Percentiles rank a stretch among this genome's conserved stretches.
Evolutionary conservation across 2,888 invertebrate genomes (phyloP).

Genomic region (Amiota communis): DNA sequence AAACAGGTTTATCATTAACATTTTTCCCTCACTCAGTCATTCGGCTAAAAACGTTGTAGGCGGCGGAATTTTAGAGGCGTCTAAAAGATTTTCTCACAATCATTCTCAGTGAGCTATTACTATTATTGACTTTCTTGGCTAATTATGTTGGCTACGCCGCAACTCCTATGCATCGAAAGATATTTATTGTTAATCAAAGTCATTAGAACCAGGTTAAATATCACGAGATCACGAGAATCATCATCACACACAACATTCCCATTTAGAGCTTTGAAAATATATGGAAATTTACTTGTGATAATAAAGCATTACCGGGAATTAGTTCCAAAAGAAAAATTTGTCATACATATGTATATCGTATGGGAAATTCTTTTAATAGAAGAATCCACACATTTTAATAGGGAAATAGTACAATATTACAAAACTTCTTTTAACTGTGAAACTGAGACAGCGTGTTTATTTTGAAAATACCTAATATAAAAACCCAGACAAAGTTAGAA

Average conservation of each 20-base stretch:
- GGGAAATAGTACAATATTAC: no score
- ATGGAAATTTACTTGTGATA: not conserved
- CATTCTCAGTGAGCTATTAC: conserved; percentile 47
- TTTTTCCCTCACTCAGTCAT: conserved; percentile 39
- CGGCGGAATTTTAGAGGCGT: conserved; percentile 50
- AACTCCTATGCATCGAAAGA: not conserved
- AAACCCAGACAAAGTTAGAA: no score
- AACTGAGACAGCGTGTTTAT: no score
- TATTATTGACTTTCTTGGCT: conserved; percentile 20
- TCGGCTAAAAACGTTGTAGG: conserved; percentile 44
- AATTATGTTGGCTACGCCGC: conserved; percentile 18
- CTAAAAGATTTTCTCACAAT: conserved; percentile 58
- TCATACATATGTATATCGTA: no score
- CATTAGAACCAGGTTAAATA: conserved; percentile 25
- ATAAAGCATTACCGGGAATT: not conserved
- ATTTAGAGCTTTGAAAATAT: not conserved
- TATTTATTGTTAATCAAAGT: conserved; percentile 15
- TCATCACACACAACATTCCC: not conserved
- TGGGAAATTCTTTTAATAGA: no score
- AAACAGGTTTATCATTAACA: conserved; percentile 63
- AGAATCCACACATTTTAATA: no score
- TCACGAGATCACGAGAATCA: conserved; percentile 3
- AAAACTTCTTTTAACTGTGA: no score
- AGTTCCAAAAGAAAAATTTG: no score
- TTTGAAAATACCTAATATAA: no score